These are phyloP conservation scores for Phataginus tetradactyla DNA, from an alignment of 2,797 vertebrate genomes.

Conservation along the genomic window DNA sequence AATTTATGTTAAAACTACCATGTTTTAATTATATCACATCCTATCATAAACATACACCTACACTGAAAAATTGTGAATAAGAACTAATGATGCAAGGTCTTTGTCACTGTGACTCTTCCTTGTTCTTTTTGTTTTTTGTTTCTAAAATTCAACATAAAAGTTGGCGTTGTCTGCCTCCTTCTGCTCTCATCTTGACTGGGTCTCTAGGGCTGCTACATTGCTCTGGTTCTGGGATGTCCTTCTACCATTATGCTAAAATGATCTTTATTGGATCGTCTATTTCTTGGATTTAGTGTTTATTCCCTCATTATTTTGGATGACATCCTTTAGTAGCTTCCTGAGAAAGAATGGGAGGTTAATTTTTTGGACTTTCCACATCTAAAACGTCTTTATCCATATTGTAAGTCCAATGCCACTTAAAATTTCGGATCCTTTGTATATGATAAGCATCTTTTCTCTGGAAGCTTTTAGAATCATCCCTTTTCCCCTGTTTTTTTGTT, in stretches of 20 bases:
- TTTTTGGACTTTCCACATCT: background rate
- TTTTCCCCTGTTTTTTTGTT: background rate
- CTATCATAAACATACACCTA: background rate
- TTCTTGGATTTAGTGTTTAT: conserved; percentile 29
- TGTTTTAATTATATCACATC: conserved; percentile 31
- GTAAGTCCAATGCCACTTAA: background rate
- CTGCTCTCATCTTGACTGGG: background rate
- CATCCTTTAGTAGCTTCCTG: conserved; percentile 4
- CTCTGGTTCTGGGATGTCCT: background rate
- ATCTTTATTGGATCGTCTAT: background rate
- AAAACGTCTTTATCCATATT: background rate
- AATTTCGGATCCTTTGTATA: background rate
- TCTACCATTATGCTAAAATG: background rate
- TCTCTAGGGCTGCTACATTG: background rate
- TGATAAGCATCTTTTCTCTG: background rate
- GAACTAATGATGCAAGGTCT: background rate
- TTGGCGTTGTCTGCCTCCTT: background rate
- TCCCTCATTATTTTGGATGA: background rate
- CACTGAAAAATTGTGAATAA: background rate
- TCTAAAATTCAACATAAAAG: background rate
- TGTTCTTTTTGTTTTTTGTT: background rate
- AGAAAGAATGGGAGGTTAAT: background rate
- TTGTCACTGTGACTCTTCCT: conserved; percentile 23
- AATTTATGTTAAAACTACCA: conserved; percentile 9
- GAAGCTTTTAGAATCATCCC: background rate